Base-by-base conservation (phyloP, 2,888 invertebrate species). In the Elegia similella region DNA sequence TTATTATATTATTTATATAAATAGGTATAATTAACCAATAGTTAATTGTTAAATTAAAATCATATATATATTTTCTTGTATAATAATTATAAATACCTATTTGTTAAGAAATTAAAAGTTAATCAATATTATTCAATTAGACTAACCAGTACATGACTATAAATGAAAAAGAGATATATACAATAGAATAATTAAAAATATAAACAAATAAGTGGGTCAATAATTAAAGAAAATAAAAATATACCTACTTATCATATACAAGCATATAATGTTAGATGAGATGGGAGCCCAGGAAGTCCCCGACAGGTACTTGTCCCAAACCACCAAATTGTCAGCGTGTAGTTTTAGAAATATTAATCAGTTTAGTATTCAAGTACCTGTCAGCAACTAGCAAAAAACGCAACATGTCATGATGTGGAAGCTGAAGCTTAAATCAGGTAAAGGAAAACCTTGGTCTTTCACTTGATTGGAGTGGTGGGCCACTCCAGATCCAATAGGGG, bases 401-500 rank as follows among this genome's bases (percentile, higher is more conserved):
- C 88, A 88, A 88, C 77, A 74, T 80, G 76, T 82, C 86, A 83
- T 79, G 67, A 76, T 64, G 69, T 69, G 66, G 75, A 61, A 88
- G 86, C 84, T 64, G 63, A 82, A 87, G 84, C 83, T 72, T 70
- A 68, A 70, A 69, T 62, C 64, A 72, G 68, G 66, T 72, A 72
- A 78, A 76, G 75, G 77, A 76, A 85, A 91, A 92, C 92, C 92
- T 92, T 92, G 92, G 92, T 92, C 92, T 92, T 92, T 92, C 86
- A 87, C 91, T 91, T 92, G 91, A 73, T 84, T 86, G 79, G 77
- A 75, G 76, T 86, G 87, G 73, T 88, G 89, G 61, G 71, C 72
- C 75, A 89, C 82, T 78, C 88, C 89, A 42, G 89, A 89, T 75
- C 90, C 90, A 65, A 91, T 88, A 42, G 88, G 89, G 67, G 80